Base-by-base conservation (phyloP, 2,888 invertebrate genomes). In the Ophion costatus region DNA sequence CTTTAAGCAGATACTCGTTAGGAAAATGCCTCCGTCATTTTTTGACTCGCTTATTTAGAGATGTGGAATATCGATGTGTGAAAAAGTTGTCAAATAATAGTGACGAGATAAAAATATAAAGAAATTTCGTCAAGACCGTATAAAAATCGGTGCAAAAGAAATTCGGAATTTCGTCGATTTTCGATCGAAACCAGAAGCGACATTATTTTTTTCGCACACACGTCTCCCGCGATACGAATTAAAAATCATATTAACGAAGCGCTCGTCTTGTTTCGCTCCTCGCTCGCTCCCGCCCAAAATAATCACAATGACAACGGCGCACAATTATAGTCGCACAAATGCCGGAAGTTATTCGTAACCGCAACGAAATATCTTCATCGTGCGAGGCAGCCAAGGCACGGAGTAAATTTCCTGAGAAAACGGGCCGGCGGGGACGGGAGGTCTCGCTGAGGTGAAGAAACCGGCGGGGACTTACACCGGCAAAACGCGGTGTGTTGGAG, bases 321-420 rank as follows among this genome's bases (percentile, higher is more conserved):
- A 64, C 29, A 59, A 79, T 71, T 71, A 79, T 66, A 64, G 22
- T 33, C 63, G 38, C 57, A 83, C 79, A 79, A 83, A 79, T 74
- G 29, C 78, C 81, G 82, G 82, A 84, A 84, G 74, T 79, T 69
- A 75, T 76, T 79, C 82, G 84, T 78, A 75, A 82, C 74, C 64
- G 69, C 69, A 22, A 77, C 67, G 79, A 75, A 83, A 83, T 79
- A 76, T 79, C 74, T 73, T 51, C 38, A 20, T 45, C 45, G 74
- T 17, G 10, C 45, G 45, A 45, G 51, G 69, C 7, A 64, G 57
- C 56, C 24, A 10, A 5, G 69, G 78, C 78, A 61, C 78, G 78
- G 24, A 69, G 38, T 67, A 59, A 67, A 73, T 73, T 84, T 80
- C 61, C 76, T 77, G 80, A 77, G 77, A 81, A 81, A 33, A 29